Base-by-base conservation (phyloP, 2,113 vertebrate species). In the Coptodon bakossiorum region DNA sequence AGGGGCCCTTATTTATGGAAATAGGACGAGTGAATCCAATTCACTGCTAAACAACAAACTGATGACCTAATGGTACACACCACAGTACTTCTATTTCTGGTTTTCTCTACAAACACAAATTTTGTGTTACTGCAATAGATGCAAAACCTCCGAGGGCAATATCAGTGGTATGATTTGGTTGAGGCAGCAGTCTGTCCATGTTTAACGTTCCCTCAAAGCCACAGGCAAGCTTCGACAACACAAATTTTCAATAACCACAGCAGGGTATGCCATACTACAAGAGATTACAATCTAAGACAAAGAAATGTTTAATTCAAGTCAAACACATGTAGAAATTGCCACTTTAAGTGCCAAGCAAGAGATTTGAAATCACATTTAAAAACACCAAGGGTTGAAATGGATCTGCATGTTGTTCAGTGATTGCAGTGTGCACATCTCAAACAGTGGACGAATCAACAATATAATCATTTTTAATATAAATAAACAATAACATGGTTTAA, bases 1-100 rank as follows among this genome's bases (percentile, higher is more conserved):
- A 87, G 86, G 90, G 84, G 84, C 85, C 87, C 91, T 95, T 66
- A 86, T 95, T 91, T 92, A 91, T 86, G 76, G 85, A 96, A 95
- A 66, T 90, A 85, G 94, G 90, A 50, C 91, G 76, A 63, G 87
- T 83, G 88, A 95, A 89, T 87, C 83, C 83, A 40, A 82, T 86
- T 90, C 59, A 29, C 36, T 17, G 61, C 34, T 80, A 16, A 82
- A 79, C 38, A 73, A 27, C 38, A 73, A 45, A 50, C 24, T 50
- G 80, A 86, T 79, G 36, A 73, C 50, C 53, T 10, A 24, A 48
- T 57, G 56, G 45, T 53, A 66, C 56, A 63, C 7, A 82, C n/a
- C 27, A 50, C 38, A 22, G 12, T 45, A 40, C 52, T 86, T 88
- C 22, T 5, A 83, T 52, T 82, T 82, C 11, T 19, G 17, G 27